Base-by-base conservation (phyloP, 2,888 invertebrate genomes). In the Odiellus spinosus region DNA sequence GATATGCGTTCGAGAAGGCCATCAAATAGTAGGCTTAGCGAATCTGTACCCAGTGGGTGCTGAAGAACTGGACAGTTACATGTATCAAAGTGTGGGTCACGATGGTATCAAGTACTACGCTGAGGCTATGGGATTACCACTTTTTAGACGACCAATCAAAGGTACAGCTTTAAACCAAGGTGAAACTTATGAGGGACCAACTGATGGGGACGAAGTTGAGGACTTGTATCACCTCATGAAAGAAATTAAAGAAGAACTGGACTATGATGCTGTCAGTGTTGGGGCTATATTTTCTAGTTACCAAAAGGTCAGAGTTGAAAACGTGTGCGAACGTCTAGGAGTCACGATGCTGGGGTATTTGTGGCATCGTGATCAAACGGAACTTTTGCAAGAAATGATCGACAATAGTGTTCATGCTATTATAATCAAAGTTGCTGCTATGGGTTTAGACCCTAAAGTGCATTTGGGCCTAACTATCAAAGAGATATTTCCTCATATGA, bases 11-110 rank as follows among this genome's bases (percentile, higher is more conserved):
- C 82, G 82, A 58, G 86, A 90, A 64, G 95, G 95, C 44, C 96
- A 98, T 70, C 75, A 81, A 59, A 82, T 99, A 59, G 86, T 95
- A 47, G 96, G 93, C 35, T 71, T 99, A 63, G 96, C 93, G 57
- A 96, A 98, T 73, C 75, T 99, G 59, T 78, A 80, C 70, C 96
- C 93, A 53, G 74, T 75, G 65, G 78, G 73, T 67, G 36, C 65
- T 80, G 83, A 83, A 74, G 93, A 93, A 67, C 65, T 90, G 60
- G 93, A 95, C 67, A 91, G 91, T 64, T 96, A 86, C 64, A 99
- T 99, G 98, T 98, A 95, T 65, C 98, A 99, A 73, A 93, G 93
- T 44, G 96, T 98, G 46, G 98, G 96, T 1, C 87, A 91, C 65
- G 86, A 93, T 71, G 90, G 87, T 15, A 81, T 98, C 54, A 80